Base-by-base conservation (phyloP, 2,888 invertebrate genomes). In the Ophonus ardosiacus region DNA sequence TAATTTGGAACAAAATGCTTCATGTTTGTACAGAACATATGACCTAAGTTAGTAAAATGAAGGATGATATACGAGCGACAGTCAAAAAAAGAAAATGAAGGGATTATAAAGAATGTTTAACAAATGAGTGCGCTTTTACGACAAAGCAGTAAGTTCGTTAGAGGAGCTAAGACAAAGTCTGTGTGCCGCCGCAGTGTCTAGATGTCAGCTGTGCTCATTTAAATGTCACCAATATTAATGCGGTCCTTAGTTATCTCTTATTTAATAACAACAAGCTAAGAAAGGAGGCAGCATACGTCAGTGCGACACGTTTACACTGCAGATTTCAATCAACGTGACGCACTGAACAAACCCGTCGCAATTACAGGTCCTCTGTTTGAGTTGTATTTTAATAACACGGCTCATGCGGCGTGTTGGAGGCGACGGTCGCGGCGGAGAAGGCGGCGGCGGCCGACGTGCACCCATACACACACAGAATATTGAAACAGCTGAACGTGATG, bases 401-500 rank as follows among this genome's bases (percentile, higher is more conserved):
- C 61, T 61, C 76, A 51, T 57, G 68, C 57, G 82, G 43, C 71
- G 56, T 51, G 31, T 31, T 31, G 31, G 43, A 13, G 38, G 59
- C 31, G 59, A 85, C 83, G 59, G 85, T 76, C 81, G 84, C 85
- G 78, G 38, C 8, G 21, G 10, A 61, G 68, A 84, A 15, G 24
- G n/a, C 43, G 51, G 74, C 57, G 18, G 74, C 80, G 24, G 56
- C 24, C 24, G 76, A 21, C 76, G 56, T 86, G 81, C 85, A 84
- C 78, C 78, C 78, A 78, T 85, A 86, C 86, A 86, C 86, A 86
- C 78, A 81, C 86, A 78, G 86, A 86, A 86, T 86, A 86, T 86
- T 86, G 86, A 86, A 86, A 86, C 86, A 86, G 82, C 83, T 59
- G 85, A 86, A 86, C 87, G 87, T 86, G 86, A 86, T 86, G 86